These are phyloP conservation scores for Leptoclinus maculatus DNA, from an alignment of 2,797 vertebrate genomes.

Conservation along the genomic window DNA sequence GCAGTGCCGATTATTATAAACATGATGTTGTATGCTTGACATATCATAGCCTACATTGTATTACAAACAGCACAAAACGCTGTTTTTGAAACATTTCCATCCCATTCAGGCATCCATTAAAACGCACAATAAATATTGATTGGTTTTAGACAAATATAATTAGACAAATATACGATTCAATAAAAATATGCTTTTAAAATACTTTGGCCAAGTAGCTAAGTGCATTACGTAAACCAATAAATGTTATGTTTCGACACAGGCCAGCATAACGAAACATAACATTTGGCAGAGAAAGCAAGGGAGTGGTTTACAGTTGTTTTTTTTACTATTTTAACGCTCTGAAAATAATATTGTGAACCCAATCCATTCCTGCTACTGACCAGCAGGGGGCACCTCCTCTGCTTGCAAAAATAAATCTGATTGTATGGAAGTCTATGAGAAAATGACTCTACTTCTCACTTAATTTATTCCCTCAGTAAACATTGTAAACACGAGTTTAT, in stretches of 20 bases:
- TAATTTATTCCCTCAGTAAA: not conserved
- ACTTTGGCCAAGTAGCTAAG: not conserved
- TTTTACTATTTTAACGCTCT: not conserved
- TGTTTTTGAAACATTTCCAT: not conserved
- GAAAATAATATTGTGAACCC: not conserved
- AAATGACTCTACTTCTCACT: not conserved
- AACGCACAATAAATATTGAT: not conserved
- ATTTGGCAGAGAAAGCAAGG: not conserved
- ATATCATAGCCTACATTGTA: not conserved
- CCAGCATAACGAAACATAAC: too few species aligned
- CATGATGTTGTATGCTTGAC: not conserved
- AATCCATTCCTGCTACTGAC: not conserved
- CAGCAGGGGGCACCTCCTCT: not conserved
- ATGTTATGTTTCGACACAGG: not conserved
- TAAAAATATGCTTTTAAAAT: not conserved
- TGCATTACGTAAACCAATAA: not conserved
- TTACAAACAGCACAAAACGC: not conserved
- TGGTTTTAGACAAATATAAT: not conserved
- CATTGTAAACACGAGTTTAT: not conserved
- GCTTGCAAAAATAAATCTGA: not conserved
- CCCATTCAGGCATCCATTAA: not conserved
- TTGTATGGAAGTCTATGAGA: not conserved
- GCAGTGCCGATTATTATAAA: not conserved
- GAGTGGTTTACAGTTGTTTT: not conserved
- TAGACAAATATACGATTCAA: not conserved